Conservation (phyloP, 2,888 invertebrate species). For the Sipha maydis region DNA sequence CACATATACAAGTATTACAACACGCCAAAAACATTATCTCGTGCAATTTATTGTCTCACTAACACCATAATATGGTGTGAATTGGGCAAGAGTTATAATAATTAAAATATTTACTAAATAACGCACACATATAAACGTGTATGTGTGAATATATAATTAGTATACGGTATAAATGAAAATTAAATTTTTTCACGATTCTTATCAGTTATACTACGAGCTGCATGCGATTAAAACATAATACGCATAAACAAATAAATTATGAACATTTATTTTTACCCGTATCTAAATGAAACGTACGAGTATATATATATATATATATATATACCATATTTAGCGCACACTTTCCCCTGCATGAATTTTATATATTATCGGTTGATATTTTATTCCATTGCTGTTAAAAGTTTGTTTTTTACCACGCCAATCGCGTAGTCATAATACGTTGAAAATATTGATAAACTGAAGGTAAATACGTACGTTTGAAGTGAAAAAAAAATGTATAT, state of each 20-base stretch:
- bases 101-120: neutral
- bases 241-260: neutral
- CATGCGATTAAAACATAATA: neutral
- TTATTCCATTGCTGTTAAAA: neutral
- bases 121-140: neutral
- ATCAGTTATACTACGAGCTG: neutral
- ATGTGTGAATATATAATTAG: neutral
- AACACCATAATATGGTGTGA: neutral
- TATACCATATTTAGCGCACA: neutral
- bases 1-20: neutral
- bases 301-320: too few species aligned
- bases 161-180: neutral
- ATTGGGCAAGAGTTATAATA: neutral
- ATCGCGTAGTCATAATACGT: neutral
- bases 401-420: neutral
- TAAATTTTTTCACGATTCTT: neutral
- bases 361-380: neutral
- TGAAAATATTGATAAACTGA: neutral
- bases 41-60: neutral
- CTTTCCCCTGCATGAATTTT: neutral
- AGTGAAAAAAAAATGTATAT: neutral
- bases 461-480: too few species aligned
- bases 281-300: neutral
- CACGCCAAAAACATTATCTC: neutral
- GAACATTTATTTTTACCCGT: neutral